Evolutionary conservation across 1,140 invertebrate genomes (phyloP).

Genomic region (Sinonovacula constricta): DNA sequence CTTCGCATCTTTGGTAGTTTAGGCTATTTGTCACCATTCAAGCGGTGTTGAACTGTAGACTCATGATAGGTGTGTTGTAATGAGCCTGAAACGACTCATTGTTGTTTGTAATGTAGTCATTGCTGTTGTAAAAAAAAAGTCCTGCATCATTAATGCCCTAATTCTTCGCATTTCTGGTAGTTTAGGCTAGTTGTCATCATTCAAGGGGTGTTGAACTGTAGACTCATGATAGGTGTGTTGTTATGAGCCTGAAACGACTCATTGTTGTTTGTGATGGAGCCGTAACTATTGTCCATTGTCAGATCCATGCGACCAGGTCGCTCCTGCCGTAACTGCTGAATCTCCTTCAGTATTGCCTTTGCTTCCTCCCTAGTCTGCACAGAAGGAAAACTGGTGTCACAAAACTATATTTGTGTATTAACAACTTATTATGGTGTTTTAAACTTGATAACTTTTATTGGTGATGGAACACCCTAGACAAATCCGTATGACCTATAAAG

Average conservation of each 20-base stretch:
- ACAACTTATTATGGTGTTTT: too few species aligned
- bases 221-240: slow-evolving; percentile 60
- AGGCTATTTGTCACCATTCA: too few species aligned
- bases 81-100: slow-evolving; percentile 55
- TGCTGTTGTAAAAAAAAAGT: too few species aligned
- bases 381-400: slow-evolving; percentile 26
- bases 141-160: too few species aligned
- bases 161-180: too few species aligned
- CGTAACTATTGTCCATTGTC: slow-evolving; percentile 69
- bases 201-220: slow-evolving; percentile 65
- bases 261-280: slow-evolving; percentile 57
- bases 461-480: background rate
- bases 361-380: slow-evolving; percentile 93
- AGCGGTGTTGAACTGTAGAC: slow-evolving; percentile 63
- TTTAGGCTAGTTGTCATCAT: too few species aligned
- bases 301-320: slow-evolving; percentile 35
- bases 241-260: slow-evolving; percentile 57
- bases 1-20: too few species aligned
- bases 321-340: slow-evolving; percentile 77
- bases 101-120: too few species aligned
- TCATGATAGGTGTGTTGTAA: slow-evolving; percentile 59
- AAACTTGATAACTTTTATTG: background rate
- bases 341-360: slow-evolving; percentile 90
- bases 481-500: too few species aligned
- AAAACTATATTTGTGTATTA: too few species aligned